Conservation (phyloP, 2,888 invertebrate species). For the Conops quadrifasciatus region DNA sequence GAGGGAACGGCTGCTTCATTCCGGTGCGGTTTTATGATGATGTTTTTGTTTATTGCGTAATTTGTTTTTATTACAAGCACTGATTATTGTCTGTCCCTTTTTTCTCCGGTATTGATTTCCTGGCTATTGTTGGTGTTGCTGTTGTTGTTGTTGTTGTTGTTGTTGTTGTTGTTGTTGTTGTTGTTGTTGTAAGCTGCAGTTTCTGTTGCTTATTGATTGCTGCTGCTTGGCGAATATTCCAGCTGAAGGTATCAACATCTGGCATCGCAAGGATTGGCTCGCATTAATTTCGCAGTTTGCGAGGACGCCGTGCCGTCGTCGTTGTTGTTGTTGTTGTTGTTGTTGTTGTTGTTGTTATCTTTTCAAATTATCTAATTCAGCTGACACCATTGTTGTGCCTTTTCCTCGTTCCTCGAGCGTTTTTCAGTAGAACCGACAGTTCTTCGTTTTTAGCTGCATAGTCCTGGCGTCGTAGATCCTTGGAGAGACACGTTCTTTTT, state of each 20-base stretch:
- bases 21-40: constrained; percentile 19
- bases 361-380: background rate
- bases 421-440: background rate
- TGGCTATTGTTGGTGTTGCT: no score
- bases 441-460: background rate
- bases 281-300: no score
- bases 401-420: background rate
- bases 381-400: background rate
- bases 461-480: background rate
- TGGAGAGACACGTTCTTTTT: constrained; percentile 1
- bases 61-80: constrained; percentile 30
- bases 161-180: background rate
- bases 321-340: constrained; percentile 4
- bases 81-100: constrained; percentile 26
- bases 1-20: background rate
- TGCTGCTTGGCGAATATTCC: no score
- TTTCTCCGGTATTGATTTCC: constrained; percentile 26
- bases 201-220: no score
- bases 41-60: constrained; percentile 30
- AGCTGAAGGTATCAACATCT: no score
- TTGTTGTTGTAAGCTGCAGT: background rate
- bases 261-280: no score
- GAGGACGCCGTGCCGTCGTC: no score
- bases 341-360: background rate
- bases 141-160: background rate